Evolutionary conservation across 2,113 vertebrate genomes (phyloP), one percentile per base, ranked within the genome.

Genomic region (Indicator indicator): DNA sequence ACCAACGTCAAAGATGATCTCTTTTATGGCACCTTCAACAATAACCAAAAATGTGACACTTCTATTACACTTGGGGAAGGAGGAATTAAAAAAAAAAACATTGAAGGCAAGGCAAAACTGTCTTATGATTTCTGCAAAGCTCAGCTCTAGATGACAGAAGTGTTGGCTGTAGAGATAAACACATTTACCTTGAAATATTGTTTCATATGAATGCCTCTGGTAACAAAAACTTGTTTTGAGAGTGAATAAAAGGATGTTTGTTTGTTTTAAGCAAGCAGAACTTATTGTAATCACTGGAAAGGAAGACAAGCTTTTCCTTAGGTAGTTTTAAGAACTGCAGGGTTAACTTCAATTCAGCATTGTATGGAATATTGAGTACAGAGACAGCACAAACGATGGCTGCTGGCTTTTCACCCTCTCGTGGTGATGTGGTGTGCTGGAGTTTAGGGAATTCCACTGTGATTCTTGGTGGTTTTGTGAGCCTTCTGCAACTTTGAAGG

Each of bases 321-420:
- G 15, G 42, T 44, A 16, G 15, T 44, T 5, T 48, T 65, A 26
- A 90, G 12, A 58, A 70, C 79, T 69, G 50, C 40, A 52, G 27
- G 13, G 8, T 59, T 64, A 17, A 20, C 27, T 67, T 84, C 24
- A 76, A 74, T 63, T 70, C 40, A 55, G 0, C 0, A 0, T 70
- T 46, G 17, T 50, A 19, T 50, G 42, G 42, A 44, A 44, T 44
- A 44, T 44, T 44, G 42, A 44, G 42, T 44, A 44, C 7, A 44
- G 42, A 16, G 42, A 44, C 42, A 44, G 42, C 42, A 44, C 42
- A 44, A 44, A 44, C 16, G 42, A 13, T 44, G 42, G 16, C 50
- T 52, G 23, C 23, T 52, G 50, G 23, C 50, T 26, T 52, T 52
- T 52, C 23, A 52, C 50, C 24, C 23, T 24, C 50, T 52, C 23